Evolutionary conservation across 2,797 vertebrate genomes (phyloP), one percentile per base, ranked within the genome.

Genomic region (Rhinatrema bivittatum): DNA sequence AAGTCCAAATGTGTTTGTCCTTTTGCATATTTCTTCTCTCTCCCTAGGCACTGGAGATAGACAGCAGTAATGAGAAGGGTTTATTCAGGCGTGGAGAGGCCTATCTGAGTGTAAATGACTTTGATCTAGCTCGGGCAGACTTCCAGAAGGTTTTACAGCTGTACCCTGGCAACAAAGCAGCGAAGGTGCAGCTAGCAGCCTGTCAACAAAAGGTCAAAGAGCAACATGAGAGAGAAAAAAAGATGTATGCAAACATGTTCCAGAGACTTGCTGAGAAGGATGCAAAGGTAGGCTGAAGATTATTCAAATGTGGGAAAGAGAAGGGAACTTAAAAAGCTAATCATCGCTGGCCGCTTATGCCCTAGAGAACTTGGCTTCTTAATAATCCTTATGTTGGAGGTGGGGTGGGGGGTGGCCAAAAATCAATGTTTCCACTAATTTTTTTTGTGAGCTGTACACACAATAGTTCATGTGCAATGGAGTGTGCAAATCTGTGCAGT

Each of bases 241-340:
- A 85, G 55, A 89, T 94, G 50, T 99, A 98, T 0, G 96, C 94
- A 59, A 97, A 97, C 69, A 98, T 99, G 96, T 99, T 99, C 61
- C 86, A 94, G 65, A 95, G 90, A 68, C 88, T 97, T 45, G 90
- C 91, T 10, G 89, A 91, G 59, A 84, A 86, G 33, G 93, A 97
- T 36, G 60, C 81, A 7, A 97, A 94, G 85, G 96, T 94, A 39
- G 84, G 53, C 24, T 4, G 1, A 3, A 18, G 7, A 13, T 7
- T 7, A 10, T 10, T 29, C 4, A n/a, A 9, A 6, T 5, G 16
- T 6, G 9, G 2, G n/a, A 24, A 2, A 8, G 17, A 16, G 7
- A 2, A 1, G 5, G 14, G 4, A 16, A 29, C n/a, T 0, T 2
- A 1, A 20, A 1, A 20, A n/a, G n/a, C n/a, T n/a, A n/a, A n/a